These are phyloP conservation scores for Callyntrura sp. DNA, from an alignment of 2,888 invertebrate genomes.

Conservation along the genomic window DNA sequence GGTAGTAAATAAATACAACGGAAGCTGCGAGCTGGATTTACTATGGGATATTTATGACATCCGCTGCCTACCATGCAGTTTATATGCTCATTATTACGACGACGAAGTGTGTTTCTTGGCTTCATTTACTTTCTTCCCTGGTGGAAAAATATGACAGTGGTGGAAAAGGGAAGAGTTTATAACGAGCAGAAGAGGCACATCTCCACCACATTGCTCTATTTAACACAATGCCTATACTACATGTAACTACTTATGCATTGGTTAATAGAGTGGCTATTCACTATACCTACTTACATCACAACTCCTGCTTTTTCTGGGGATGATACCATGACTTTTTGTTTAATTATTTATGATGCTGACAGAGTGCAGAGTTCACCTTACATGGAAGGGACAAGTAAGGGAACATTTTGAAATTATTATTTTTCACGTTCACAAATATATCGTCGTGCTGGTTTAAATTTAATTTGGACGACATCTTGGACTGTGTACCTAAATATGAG, in stretches of 20 bases:
- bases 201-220: neutral
- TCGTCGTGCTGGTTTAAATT: too few species aligned
- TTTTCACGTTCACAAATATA: too few species aligned
- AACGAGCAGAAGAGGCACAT: neutral
- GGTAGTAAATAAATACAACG: conserved; percentile 16
- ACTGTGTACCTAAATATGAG: too few species aligned
- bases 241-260: neutral
- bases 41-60: conserved; percentile 42
- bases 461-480: too few species aligned
- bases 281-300: too few species aligned
- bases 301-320: too few species aligned
- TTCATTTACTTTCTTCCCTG: neutral
- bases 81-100: conserved; percentile 32
- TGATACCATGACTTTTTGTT: too few species aligned
- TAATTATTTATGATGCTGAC: too few species aligned
- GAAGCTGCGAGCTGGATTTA: conserved; percentile 18
- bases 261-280: too few species aligned
- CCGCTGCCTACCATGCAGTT: conserved; percentile 18
- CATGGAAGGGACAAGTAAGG: too few species aligned
- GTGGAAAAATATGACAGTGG: neutral
- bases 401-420: too few species aligned
- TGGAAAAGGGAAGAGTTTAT: neutral
- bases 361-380: too few species aligned
- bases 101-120: conserved; percentile 37
- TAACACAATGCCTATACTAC: neutral